A percentile compares a stretch with the other conserved stretches of the same genome.
Evolutionary conservation across 2,113 vertebrate genomes (phyloP).

Genomic region (Nibea coibor): DNA sequence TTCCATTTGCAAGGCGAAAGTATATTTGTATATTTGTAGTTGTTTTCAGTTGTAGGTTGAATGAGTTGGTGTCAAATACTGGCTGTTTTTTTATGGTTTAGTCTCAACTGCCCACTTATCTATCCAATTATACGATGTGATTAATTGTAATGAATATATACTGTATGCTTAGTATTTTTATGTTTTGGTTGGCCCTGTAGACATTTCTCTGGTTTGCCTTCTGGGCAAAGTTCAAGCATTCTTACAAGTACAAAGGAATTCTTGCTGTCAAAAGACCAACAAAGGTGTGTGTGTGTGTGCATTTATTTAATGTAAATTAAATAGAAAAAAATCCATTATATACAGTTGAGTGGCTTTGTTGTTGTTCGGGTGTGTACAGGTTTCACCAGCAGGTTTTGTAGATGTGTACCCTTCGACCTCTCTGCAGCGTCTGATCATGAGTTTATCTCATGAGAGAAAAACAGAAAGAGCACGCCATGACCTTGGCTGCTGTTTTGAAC

Average conservation of each 20-base stretch:
- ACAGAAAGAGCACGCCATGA: background rate
- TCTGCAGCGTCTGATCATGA: background rate
- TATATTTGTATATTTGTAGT: too few species aligned
- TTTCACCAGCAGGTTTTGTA: background rate
- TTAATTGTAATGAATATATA: too few species aligned
- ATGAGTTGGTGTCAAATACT: background rate
- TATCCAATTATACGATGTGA: too few species aligned
- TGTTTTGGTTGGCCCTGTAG: background rate
- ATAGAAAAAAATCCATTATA: background rate
- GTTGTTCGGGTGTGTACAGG: background rate
- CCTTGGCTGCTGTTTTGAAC: conserved; percentile 35
- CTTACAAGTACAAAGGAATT: background rate
- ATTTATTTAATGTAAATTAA: background rate
- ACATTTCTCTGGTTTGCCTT: background rate
- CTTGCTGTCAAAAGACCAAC: background rate
- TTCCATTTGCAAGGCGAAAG: background rate
- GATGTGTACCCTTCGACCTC: background rate
- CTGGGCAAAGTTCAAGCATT: background rate
- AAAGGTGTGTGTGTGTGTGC: background rate
- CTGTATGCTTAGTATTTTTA: too few species aligned
- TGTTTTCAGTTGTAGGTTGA: too few species aligned
- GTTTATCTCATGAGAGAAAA: background rate
- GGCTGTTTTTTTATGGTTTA: background rate
- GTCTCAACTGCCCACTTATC: background rate
- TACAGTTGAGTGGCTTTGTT: background rate